Evolutionary conservation across 1,140 invertebrate genomes (phyloP).

Genomic region (Leucophenga varia): DNA sequence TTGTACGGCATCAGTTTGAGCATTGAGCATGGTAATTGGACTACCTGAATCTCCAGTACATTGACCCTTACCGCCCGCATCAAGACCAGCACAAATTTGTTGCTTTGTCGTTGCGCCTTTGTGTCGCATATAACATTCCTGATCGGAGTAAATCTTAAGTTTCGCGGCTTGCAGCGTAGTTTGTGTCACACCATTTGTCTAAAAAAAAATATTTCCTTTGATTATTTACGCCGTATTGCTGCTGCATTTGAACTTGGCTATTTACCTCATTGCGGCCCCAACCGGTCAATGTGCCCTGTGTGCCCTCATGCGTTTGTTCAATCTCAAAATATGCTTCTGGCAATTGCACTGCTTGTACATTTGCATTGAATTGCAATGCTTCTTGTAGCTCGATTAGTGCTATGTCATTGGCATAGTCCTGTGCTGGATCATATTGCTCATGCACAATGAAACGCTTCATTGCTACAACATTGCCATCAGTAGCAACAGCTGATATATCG

Average conservation of each 20-base stretch:
- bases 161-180: constrained; percentile 28
- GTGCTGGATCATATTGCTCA: constrained; percentile 9
- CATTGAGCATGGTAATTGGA: constrained; percentile 27
- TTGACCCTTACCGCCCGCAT: constrained; percentile 41
- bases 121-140: constrained; percentile 23
- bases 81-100: constrained; percentile 35
- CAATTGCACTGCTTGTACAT: constrained; percentile 2
- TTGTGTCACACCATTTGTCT: constrained; percentile 28
- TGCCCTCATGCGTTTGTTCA: background rate
- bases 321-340: background rate
- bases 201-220: background rate
- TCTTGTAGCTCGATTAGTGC: background rate
- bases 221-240: background rate
- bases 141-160: constrained; percentile 23
- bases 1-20: constrained; percentile 29
- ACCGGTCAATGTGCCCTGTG: constrained; percentile 9
- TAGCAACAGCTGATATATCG: background rate
- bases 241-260: too few relatives aligned
- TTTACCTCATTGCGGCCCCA: constrained; percentile 19
- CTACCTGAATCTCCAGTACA: constrained; percentile 46
- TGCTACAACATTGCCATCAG: constrained; percentile 4
- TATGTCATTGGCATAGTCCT: constrained; percentile 18
- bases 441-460: constrained; percentile 16
- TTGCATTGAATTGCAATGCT: background rate
- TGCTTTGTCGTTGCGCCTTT: constrained; percentile 10